Evolutionary conservation across 2,797 vertebrate species (phyloP).

Genomic region (Morus bassanus): DNA sequence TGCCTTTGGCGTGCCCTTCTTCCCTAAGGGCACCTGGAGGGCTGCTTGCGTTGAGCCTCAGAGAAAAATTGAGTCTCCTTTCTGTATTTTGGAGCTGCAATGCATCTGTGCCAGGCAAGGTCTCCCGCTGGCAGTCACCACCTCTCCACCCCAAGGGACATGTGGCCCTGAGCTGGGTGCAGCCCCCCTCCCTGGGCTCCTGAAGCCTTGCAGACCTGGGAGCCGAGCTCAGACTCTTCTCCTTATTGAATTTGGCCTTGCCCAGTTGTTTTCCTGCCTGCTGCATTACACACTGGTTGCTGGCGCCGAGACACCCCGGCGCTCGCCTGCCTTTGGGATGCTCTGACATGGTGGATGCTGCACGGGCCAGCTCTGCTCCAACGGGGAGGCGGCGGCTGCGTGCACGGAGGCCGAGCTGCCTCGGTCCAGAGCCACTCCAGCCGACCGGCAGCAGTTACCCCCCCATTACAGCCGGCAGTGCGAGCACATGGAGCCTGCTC

Average conservation of each 20-base stretch:
- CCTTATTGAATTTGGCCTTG: not conserved
- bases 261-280: not conserved
- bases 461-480: not conserved
- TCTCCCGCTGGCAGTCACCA: not conserved
- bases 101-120: not conserved
- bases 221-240: not conserved
- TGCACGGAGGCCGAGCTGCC: not conserved
- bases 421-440: too few relatives aligned
- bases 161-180: not conserved
- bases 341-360: not conserved
- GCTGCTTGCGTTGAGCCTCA: not conserved
- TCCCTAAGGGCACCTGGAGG: not conserved
- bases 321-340: accelerated
- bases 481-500: not conserved
- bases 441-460: not conserved
- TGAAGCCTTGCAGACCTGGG: not conserved
- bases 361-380: not conserved
- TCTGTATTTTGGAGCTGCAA: not conserved
- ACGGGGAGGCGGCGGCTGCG: accelerated
- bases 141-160: accelerated
- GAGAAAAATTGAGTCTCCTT: not conserved
- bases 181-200: not conserved
- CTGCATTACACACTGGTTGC: not conserved
- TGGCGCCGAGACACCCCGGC: not conserved
- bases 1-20: not conserved